Evolutionary conservation across 1,140 invertebrate genomes (phyloP).

Genomic region (Caenorhabditis brenneri): DNA sequence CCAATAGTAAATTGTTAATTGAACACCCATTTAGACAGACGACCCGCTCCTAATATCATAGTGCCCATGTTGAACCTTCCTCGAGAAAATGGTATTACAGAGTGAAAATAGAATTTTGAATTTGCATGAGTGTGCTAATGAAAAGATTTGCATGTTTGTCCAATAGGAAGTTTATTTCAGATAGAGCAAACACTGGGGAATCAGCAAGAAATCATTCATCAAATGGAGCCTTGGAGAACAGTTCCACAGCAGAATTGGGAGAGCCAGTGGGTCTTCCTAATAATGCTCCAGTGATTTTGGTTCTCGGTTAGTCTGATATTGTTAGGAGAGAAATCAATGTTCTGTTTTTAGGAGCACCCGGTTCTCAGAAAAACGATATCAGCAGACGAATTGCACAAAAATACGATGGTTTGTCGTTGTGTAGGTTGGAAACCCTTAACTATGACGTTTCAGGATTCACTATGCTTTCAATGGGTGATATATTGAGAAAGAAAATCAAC

Average conservation of each 20-base stretch:
- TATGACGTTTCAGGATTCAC: constrained; percentile 54
- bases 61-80: constrained; percentile 17
- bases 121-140: constrained; percentile 29
- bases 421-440: background rate
- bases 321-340: background rate
- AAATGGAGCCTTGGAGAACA: background rate
- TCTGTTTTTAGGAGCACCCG: constrained; percentile 64
- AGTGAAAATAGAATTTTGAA: constrained; percentile 8
- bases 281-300: constrained; percentile 66
- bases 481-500: constrained; percentile 63
- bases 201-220: background rate
- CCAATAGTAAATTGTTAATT: no score
- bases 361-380: constrained; percentile 64
- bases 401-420: constrained; percentile 61
- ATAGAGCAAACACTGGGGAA: background rate
- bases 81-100: background rate
- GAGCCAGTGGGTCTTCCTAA: constrained; percentile 60
- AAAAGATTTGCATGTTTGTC: background rate
- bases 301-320: constrained; percentile 57
- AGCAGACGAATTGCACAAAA: constrained; percentile 65
- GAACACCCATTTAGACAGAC: background rate
- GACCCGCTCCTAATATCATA: background rate
- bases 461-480: constrained; percentile 65
- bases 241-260: background rate
- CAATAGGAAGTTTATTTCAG: background rate